Base-by-base conservation (phyloP, 2,113 vertebrate species). In the Lamprologus tigripictilis region DNA sequence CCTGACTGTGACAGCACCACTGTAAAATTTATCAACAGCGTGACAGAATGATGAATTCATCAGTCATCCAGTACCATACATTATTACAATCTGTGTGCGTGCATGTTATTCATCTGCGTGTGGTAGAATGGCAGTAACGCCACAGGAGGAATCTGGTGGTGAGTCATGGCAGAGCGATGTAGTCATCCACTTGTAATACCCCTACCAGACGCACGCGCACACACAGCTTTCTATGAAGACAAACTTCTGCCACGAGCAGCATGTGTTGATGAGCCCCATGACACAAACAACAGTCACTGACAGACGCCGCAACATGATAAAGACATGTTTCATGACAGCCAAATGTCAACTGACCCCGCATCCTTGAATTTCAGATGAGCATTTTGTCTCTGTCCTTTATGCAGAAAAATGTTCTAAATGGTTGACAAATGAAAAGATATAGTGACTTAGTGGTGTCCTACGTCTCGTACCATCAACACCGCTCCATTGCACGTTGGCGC, bases 171-270 rank as follows among this genome's bases (percentile, higher is more conserved):
- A 86, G 88, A 92, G 84, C 92, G 87, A 90, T 91, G 92, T 93
- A 94, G 94, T 95, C 94, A 95, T 93, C 85, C 93, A 90, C 93
- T 92, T 89, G 86, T 93, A 91, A 92, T 93, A 94, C 84, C 86
- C 86, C 82, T 55, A 82, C 89, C 81, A 68, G 37, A 89, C 23
- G 26, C 57, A 81, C 10, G 82, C 49, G 21, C 81, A 51, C 57
- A 86, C 58, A 73, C 35, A 33, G 85, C 57, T 73, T 71, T 80
- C 58, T 51, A 76, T 55, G 40, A 83, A 88, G 80, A 84, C 90
- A 86, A 61, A 85, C 81, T 85, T 90, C 81, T 84, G 80, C 81
- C 47, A 79, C 12, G 3, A 86, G 81, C 86, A 84, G 76, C 90
- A 83, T 84, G 90, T 89, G 89, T 63, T 85, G 79, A 92, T 91